Conservation (phyloP, 2,888 invertebrate species). For the Tenodera sinensis region DNA sequence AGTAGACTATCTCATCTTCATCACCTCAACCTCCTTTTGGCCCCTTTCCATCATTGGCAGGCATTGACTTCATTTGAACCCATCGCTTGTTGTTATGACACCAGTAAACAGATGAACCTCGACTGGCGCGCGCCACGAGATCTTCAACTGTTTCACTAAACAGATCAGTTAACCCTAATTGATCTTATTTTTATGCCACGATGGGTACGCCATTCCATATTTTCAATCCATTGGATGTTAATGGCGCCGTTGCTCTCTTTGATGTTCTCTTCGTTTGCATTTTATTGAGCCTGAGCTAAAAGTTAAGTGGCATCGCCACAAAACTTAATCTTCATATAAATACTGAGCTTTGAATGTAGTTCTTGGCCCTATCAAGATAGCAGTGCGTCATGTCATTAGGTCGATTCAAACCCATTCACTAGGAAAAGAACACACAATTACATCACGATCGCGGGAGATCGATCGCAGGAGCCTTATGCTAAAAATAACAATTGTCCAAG, state of each 20-base stretch:
- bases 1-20: not conserved
- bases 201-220: conserved; percentile 13
- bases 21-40: not conserved
- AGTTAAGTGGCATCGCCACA: not conserved
- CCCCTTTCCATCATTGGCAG: not conserved
- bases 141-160: conserved; percentile 17
- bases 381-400: too few species aligned
- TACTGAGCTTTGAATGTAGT: not conserved
- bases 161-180: conserved; percentile 21
- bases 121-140: not conserved
- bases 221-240: not conserved
- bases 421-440: too few species aligned
- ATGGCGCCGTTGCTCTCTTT: not conserved
- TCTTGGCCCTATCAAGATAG: too few species aligned
- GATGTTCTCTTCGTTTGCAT: not conserved
- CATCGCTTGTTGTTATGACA: not conserved
- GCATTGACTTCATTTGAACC: conserved; percentile 7
- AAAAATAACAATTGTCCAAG: too few species aligned
- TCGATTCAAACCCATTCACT: too few species aligned
- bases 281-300: not conserved
- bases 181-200: not conserved
- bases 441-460: too few species aligned
- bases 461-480: too few species aligned
- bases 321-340: not conserved
- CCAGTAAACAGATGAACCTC: not conserved